Evolutionary conservation across 2,888 invertebrate genomes (phyloP), one percentile per base, ranked within the genome.

Genomic region (Isotomurus palustris): DNA sequence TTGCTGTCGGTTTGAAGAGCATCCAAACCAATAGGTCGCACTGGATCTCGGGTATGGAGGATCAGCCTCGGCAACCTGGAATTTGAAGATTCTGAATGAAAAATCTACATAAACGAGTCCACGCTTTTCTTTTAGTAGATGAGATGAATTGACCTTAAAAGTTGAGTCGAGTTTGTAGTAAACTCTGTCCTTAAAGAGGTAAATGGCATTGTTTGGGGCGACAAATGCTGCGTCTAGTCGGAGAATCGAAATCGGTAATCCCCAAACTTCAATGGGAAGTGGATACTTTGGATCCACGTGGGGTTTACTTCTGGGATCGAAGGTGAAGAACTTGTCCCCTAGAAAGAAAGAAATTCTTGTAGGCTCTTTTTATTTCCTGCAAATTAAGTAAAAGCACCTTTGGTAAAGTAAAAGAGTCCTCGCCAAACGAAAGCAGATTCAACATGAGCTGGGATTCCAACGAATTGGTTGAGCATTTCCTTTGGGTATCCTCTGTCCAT

Each of bases 361-460:
- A n/a, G 44, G 24, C 6, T 44, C 6, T 40, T 40, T 6, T 40
- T n/a, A 10, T 10, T 40, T 40, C 6, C 17, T n/a, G 6, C 6
- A 17, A 40, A 40, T 10, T 17, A 40, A 32, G 12, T 8, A 32
- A 32, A 8, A 32, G 32, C 12, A 53, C 60, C 66, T 56, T 67
- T 69, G 10, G 59, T 66, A 45, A 69, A 69, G 27, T 69, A 69
- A 1, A 66, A 62, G 19, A 56, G 59, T 14, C 58, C 61, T 3
- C 57, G 40, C 54, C 61, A 61, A 28, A 55, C 55, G 53, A 69
- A 69, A 5, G 66, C 64, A 22, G 63, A 57, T 32, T 69, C 66
- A 17, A 69, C n/a, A 27, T 66, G 24, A 25, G 67, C 56, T 8
- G 69, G 69, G 38, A 69, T 60, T 12, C 66, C 67, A 17, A 41